A percentile compares a stretch with the other conserved stretches of the same genome.
Conservation (phyloP, 2,888 invertebrate genomes). For the Conchocele bisecta region DNA sequence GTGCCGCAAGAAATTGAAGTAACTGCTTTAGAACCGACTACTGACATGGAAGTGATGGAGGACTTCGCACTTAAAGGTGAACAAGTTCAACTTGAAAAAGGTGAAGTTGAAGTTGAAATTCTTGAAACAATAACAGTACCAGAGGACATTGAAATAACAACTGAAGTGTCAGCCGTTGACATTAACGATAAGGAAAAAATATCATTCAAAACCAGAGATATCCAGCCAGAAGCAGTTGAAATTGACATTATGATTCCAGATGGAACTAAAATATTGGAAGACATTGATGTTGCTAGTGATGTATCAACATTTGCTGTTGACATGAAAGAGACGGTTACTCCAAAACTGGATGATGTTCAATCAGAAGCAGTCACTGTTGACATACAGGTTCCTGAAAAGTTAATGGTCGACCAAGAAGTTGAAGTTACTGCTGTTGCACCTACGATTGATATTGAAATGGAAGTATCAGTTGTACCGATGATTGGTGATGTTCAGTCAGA, state of each 20-base stretch:
- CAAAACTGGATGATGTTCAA: conserved; percentile 29
- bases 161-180: neutral
- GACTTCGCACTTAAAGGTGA: conserved; percentile 9
- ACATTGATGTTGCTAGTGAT: conserved; percentile 14
- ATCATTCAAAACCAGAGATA: neutral
- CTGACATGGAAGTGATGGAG: neutral
- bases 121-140: neutral
- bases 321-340: conserved; percentile 1
- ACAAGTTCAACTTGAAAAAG: conserved; percentile 4
- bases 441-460: conserved; percentile 75
- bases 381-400: neutral
- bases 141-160: neutral
- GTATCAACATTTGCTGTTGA: neutral
- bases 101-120: neutral
- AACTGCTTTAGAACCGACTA: neutral
- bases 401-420: neutral
- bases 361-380: neutral
- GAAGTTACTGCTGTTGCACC: conserved; percentile 80
- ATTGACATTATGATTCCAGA: neutral
- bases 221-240: neutral
- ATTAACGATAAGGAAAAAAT: neutral
- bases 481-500: conserved; percentile 1
- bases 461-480: neutral
- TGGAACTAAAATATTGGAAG: conserved; percentile 1
- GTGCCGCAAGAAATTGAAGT: neutral